phyloP scores from a whole-genome alignment of 1,140 invertebrate species.

The Riptortus pedestris region DNA sequence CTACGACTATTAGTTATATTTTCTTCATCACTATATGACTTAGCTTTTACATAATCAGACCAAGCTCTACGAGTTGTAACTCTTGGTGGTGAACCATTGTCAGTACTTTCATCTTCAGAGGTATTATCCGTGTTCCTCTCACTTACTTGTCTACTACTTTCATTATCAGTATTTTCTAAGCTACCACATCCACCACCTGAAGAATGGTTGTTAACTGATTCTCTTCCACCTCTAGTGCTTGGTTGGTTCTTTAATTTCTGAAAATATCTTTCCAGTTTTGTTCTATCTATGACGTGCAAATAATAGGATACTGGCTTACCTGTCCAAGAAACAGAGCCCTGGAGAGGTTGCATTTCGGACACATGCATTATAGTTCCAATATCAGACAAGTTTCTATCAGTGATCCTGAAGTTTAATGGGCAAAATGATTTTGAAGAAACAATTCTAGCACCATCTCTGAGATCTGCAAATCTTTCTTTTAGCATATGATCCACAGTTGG shows the following conservation, averaged over 20 bases:
- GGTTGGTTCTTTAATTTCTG: constrained; percentile 72
- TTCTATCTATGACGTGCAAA: constrained; percentile 91
- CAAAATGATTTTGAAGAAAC: constrained; percentile 99
- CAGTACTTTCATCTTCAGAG: constrained; percentile 35
- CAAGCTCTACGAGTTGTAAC: constrained; percentile 34
- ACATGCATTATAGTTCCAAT: constrained; percentile 98
- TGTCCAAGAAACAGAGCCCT: constrained; percentile 96
- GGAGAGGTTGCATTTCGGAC: constrained; percentile 84
- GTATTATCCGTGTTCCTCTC: constrained; percentile 33
- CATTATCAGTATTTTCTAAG: constrained; percentile 41
- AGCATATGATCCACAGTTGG: constrained; percentile 94
- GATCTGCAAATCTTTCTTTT: constrained; percentile 89
- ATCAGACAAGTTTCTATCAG: constrained; percentile 81
- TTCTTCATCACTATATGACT: not conserved
- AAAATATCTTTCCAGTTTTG: constrained; percentile 92
- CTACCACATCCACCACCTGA: constrained; percentile 38
- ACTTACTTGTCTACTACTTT: constrained; percentile 36
- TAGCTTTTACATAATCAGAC: constrained; percentile 3
- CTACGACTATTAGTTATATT: not conserved
- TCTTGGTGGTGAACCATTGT: constrained; percentile 39
- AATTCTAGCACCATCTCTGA: constrained; percentile 91
- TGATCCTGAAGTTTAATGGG: constrained; percentile 93
- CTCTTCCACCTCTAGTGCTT: constrained; percentile 56
- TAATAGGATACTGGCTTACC: constrained; percentile 96
- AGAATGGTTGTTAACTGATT: constrained; percentile 38